Evolutionary conservation across 2,888 invertebrate genomes (phyloP), one percentile per base, ranked within the genome.

Genomic region (Schizaphis graminum): DNA sequence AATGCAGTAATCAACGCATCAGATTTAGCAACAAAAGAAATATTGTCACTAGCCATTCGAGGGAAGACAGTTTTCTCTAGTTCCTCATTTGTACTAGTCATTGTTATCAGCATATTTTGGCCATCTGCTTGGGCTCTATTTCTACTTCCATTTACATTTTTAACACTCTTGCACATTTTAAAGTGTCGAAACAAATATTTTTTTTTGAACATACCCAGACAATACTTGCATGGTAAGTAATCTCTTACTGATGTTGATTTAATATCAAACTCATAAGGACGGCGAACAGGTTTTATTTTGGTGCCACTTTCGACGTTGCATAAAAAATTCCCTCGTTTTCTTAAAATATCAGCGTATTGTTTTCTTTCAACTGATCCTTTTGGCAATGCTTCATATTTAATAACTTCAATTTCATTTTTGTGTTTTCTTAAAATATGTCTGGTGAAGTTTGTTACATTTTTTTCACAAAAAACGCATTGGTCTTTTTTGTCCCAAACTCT

Each of bases 241-340:
- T 85, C 44, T 24, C 44, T 77, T 77, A 35, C 77, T 13, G 77
- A 77, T n/a, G n/a, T n/a, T 11, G n/a, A n/a, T n/a, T 77, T 13
- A n/a, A 28, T 77, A n/a, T 77, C n/a, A 77, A n/a, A 35, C 13
- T 77, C 53, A 47, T 86, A 47, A 26, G 86, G 86, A 13, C 86
- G 86, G 11, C 86, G n/a, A 26, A 86, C 86, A 86, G 86, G 44
- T 86, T 86, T 86, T 44, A 86, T 8, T 86, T 86, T 44, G 47
- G 44, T 44, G 7, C 47, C n/a, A n/a, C 86, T 47, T 47, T 47
- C 86, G 26, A 47, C 47, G 28, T 86, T 86, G 10, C 28, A 47
- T 86, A 86, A 86, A 86, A 86, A 86, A 86, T 86, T 86, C 24
- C 86, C 47, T 26, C 13, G 10, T 47, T 86, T 86, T 26, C 86